Evolutionary conservation across 2,113 vertebrate species (phyloP), one percentile per base, ranked within the genome.

Genomic region (Calyptommatus sinebrachiatus): DNA sequence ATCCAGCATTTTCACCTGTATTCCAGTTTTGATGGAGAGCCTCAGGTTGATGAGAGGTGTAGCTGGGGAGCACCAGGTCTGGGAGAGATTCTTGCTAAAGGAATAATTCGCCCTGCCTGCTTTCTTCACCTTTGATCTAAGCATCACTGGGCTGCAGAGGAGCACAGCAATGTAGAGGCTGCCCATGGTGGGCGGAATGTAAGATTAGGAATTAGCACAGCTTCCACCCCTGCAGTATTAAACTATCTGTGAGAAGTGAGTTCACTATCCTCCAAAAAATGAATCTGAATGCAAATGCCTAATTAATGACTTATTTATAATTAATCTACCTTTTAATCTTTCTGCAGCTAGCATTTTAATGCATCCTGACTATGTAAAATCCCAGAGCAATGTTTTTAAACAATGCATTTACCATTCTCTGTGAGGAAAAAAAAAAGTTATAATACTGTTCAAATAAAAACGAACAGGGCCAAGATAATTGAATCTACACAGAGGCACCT

Each of bases 361-460:
- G 31, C 16, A 0, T 0, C 14, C 73, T 0, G 1, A 21, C 1
- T 2, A 22, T 41, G 48, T 67, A 10, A 24, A 73, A 53, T n/a
- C 28, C 48, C 5, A 45, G 76, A 69, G 50, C 66, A 61, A 18
- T 46, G 82, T 82, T 74, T n/a, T 66, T 82, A 50, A 84, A 85
- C 60, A 16, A 76, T 75, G 78, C 14, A 78, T 8, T 57, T 81
- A 73, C 48, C 53, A 41, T 76, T 72, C 80, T 76, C 73, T 10
- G 18, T 73, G 70, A 45, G 71, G 69, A 46, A 73, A 8, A 35
- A n/a, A 70, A 48, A 60, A 86, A 87, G 78, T 63, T 2, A 72
- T 77, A 76, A 74, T 78, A 1, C 7, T 6, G 60, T n/a, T 21
- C 78, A 85, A 89, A 70, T 60, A 71, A 77, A 83, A 86, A 71